A percentile compares a stretch with the other conserved stretches of the same genome.
Evolutionary conservation across 2,113 vertebrate species (phyloP).

Genomic region (Callionymus lyra): DNA sequence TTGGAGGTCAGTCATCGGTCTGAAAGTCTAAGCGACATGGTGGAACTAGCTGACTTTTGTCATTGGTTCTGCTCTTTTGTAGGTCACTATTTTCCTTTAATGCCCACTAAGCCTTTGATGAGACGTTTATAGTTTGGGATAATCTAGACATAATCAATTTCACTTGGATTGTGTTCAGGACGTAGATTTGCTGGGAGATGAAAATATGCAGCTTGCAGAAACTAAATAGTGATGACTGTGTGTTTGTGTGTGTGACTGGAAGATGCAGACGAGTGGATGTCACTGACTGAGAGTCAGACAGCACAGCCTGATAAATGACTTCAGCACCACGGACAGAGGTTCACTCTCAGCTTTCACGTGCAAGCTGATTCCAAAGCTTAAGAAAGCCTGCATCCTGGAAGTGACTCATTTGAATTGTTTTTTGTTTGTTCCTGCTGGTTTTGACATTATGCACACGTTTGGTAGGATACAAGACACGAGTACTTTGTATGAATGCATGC

Average conservation of each 20-base stretch:
- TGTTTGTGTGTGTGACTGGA: not conserved
- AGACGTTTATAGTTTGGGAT: slow-evolving; percentile 43
- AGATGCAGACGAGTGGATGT: slow-evolving; percentile 29
- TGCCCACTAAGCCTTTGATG: slow-evolving; percentile 38
- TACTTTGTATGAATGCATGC: too few species aligned
- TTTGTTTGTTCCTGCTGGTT: too few species aligned
- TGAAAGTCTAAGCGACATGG: slow-evolving; percentile 21
- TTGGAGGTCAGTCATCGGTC: slow-evolving; percentile 53
- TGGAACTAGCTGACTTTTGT: slow-evolving; percentile 37
- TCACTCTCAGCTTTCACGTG: slow-evolving; percentile 10
- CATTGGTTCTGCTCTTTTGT: slow-evolving; percentile 17
- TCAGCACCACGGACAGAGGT: slow-evolving; percentile 61
- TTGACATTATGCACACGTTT: too few species aligned
- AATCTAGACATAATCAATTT: slow-evolving; percentile 48
- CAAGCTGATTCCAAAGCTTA: too few species aligned
- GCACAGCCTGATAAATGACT: slow-evolving; percentile 24
- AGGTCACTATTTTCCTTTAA: slow-evolving; percentile 23
- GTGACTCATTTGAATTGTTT: too few species aligned
- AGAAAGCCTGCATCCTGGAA: too few species aligned
- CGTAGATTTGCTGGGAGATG: slow-evolving; percentile 36
- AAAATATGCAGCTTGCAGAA: slow-evolving; percentile 29
- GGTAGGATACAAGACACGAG: too few species aligned
- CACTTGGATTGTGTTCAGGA: slow-evolving; percentile 34
- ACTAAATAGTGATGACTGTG: slow-evolving; percentile 7
- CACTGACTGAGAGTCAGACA: slow-evolving; percentile 10